phyloP scores from a whole-genome alignment of 1,140 invertebrate genomes.

The Akabosia matsudoensis region DNA sequence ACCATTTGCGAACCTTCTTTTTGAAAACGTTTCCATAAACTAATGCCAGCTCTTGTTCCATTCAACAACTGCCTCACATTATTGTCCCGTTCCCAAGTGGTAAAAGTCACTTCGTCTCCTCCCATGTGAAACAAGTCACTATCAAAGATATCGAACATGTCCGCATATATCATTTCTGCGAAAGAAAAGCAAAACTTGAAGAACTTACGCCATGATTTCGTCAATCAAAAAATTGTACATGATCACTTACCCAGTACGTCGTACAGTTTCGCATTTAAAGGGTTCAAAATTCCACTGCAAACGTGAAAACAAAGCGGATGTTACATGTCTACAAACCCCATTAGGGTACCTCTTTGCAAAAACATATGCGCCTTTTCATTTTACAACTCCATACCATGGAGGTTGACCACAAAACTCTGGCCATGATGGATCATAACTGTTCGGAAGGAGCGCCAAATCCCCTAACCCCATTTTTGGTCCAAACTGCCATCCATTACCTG shows the following conservation, averaged over 20 bases:
- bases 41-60: not conserved
- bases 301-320: not conserved
- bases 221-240: not conserved
- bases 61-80: constrained; percentile 27
- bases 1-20: constrained; percentile 38
- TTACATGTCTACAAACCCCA: constrained; percentile 17
- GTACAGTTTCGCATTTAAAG: constrained; percentile 48
- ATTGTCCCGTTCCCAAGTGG: constrained; percentile 45
- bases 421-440: constrained; percentile 47
- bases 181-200: constrained; percentile 10
- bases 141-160: constrained; percentile 43
- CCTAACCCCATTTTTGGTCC: constrained; percentile 53
- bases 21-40: constrained; percentile 43
- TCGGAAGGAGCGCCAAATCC: constrained; percentile 48
- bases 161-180: constrained; percentile 40
- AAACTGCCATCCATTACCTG: constrained; percentile 70
- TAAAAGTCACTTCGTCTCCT: constrained; percentile 49
- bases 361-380: no score
- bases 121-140: constrained; percentile 49
- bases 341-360: no score
- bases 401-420: constrained; percentile 37
- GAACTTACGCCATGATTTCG: not conserved
- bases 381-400: constrained; percentile 10
- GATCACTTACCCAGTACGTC: constrained; percentile 46
- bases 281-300: constrained; percentile 48